These are phyloP conservation scores for Goniozus legneri DNA, from an alignment of 1,140 invertebrate species.

Conservation along the genomic window DNA sequence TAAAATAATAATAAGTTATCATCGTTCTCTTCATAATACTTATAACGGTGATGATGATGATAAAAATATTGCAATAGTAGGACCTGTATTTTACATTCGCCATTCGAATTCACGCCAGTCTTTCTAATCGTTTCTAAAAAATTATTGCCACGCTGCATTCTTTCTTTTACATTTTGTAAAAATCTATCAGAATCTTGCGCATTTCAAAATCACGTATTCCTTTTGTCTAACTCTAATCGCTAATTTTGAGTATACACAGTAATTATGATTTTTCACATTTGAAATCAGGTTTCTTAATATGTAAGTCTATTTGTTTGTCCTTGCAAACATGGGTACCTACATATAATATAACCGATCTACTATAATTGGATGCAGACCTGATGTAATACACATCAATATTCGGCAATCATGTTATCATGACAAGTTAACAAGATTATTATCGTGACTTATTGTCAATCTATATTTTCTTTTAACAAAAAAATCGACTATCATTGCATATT, in stretches of 20 bases:
- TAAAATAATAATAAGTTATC: background rate
- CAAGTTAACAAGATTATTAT: slow-evolving; percentile 6
- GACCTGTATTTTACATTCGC: slow-evolving; percentile 1
- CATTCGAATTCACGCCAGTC: slow-evolving; percentile 4
- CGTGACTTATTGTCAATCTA: slow-evolving; percentile 1
- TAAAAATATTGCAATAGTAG: slow-evolving; percentile 12
- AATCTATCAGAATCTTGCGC: background rate
- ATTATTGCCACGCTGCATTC: slow-evolving; percentile 18
- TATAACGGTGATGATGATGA: background rate
- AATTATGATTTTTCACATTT: too few relatives aligned
- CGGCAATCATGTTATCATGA: background rate
- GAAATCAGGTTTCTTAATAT: too few relatives aligned
- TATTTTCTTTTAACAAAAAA: background rate
- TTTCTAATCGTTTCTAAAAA: slow-evolving; percentile 8
- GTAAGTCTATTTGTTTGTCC: too few relatives aligned
- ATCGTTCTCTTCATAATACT: background rate
- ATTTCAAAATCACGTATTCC: background rate
- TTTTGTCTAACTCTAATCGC: background rate
- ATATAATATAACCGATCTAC: too few relatives aligned
- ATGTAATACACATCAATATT: slow-evolving; percentile 9
- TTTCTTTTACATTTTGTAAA: background rate
- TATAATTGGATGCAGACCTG: too few relatives aligned
- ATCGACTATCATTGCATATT: background rate
- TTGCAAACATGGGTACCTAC: too few relatives aligned
- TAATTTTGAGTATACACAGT: background rate